phyloP scores from a whole-genome alignment of 2,113 vertebrate genomes.

The Machaerirhynchus nigripectus region DNA sequence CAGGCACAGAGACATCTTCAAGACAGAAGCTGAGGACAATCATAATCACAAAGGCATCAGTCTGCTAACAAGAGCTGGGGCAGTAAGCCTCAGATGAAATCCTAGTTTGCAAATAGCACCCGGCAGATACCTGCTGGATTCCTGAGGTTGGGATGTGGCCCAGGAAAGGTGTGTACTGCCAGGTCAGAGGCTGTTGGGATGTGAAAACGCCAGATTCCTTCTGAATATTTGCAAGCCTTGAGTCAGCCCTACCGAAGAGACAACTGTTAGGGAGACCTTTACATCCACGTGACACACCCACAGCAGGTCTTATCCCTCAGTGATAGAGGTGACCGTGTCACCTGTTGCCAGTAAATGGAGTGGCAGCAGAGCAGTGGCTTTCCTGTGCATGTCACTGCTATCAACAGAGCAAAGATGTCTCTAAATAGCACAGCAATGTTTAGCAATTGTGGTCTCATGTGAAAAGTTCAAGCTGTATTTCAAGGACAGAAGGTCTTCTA shows the following conservation, averaged over 20 bases:
- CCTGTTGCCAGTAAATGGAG: not conserved
- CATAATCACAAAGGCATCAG: not conserved
- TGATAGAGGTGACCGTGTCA: not conserved
- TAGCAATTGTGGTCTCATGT: not conserved
- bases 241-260: not conserved
- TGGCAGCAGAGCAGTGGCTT: not conserved
- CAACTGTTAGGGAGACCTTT: not conserved
- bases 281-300: fast-evolving
- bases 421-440: not conserved
- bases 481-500: not conserved
- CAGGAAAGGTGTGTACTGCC: not conserved
- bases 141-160: not conserved
- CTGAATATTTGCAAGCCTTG: not conserved
- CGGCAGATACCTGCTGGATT: not conserved
- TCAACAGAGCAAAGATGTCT: not conserved
- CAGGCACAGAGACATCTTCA: not conserved
- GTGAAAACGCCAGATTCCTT: not conserved
- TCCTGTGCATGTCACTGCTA: not conserved
- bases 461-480: slow-evolving; percentile 20
- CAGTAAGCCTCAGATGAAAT: not conserved
- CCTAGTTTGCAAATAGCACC: not conserved
- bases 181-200: not conserved
- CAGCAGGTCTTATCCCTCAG: not conserved
- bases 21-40: not conserved
- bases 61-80: not conserved